Evolutionary conservation across 2,113 vertebrate genomes (phyloP), one percentile per base, ranked within the genome.

Genomic region (Crotalus viridis): DNA sequence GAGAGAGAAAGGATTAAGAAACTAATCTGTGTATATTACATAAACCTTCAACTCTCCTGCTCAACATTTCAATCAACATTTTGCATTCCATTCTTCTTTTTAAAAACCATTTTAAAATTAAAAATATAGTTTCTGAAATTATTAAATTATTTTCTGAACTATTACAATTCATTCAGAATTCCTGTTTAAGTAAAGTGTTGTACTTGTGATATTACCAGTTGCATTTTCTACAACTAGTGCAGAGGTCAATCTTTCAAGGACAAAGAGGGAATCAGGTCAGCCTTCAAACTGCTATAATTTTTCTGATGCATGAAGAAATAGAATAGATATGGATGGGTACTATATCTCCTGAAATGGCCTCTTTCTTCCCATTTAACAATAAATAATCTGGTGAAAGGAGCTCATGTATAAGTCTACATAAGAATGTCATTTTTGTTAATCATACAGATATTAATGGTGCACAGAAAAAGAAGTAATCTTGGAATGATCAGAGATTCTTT

Each of bases 291-390:
- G 94, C 94, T 95, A 91, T 97, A 96, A 96, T 97, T 97, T 97
- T 97, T 97, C 95, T 97, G 95, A 95, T 93, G 94, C 94, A 94
- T 95, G 92, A 93, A 93, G 91, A 97, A 94, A 97, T 89, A 95
- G 97, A 97, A 97, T 97, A 97, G 95, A 96, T 96, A 95, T 91
- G 95, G 95, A 94, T 97, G 94, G 94, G 95, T 88, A 95, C 96
- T 97, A 96, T 95, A 97, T 97, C 95, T 97, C 96, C 93, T 96
- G 95, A 97, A 97, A 97, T 94, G 56, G 94, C 96, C 94, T 97
- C 96, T 95, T 92, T 97, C 90, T 95, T 96, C 94, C 93, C 94
- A 92, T 96, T 97, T 96, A 95, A 97, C 93, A 96, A 97, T 97
- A 97, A 94, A 94, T 97, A 97, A 97, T 97, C 95, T 95, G 85